A percentile compares a stretch with the other conserved stretches of the same genome.
Evolutionary conservation across 2,113 vertebrate genomes (phyloP).

Genomic region (Pluvianellus socialis): DNA sequence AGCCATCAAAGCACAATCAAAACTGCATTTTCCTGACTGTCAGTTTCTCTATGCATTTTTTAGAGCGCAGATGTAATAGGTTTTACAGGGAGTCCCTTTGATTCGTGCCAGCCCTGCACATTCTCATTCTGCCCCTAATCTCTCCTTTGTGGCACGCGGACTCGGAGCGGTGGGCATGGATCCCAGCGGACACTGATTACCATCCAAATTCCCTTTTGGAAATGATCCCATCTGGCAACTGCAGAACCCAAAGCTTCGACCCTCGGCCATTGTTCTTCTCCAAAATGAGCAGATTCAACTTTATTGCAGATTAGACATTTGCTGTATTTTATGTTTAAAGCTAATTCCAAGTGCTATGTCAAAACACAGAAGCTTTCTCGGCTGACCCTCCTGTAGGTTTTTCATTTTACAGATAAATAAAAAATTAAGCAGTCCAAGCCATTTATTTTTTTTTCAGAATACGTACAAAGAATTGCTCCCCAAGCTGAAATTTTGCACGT

Average conservation of each 20-base stretch:
- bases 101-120: slow-evolving; percentile 61
- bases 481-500: slow-evolving; percentile 52
- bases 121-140: slow-evolving; percentile 70
- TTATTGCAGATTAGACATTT: slow-evolving; percentile 48
- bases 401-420: slow-evolving; percentile 25
- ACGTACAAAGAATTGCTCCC: neutral
- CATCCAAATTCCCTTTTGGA: slow-evolving; percentile 68
- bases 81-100: slow-evolving; percentile 68
- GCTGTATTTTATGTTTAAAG: slow-evolving; percentile 22
- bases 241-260: slow-evolving; percentile 35
- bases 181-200: slow-evolving; percentile 62
- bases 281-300: slow-evolving; percentile 57
- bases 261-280: slow-evolving; percentile 51
- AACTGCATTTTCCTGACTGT: slow-evolving; percentile 61
- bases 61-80: slow-evolving; percentile 59
- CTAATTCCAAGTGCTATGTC: slow-evolving; percentile 17
- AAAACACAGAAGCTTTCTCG: slow-evolving; percentile 37
- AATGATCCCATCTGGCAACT: slow-evolving; percentile 60
- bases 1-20: slow-evolving; percentile 62
- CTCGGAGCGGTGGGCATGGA: slow-evolving; percentile 45
- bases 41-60: slow-evolving; percentile 55
- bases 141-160: slow-evolving; percentile 57
- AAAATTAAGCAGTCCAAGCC: slow-evolving; percentile 18
- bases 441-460: neutral
- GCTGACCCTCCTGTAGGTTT: slow-evolving; percentile 1